Conservation (phyloP, 2,888 invertebrate species). For the Cylloceria caligata region DNA sequence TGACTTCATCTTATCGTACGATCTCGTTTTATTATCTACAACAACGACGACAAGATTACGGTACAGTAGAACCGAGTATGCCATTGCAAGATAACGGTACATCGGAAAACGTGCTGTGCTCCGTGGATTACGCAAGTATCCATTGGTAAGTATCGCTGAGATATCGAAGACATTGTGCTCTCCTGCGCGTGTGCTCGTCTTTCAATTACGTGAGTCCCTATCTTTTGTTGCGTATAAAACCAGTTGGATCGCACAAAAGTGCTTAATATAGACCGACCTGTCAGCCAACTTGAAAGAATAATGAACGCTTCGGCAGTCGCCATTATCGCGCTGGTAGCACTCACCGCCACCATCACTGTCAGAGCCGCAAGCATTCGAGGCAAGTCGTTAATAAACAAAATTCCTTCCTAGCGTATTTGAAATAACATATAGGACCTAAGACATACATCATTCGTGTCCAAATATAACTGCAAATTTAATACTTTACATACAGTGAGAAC, state of each 20-base stretch:
- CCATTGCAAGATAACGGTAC: too few species aligned
- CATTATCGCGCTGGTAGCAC: conserved; percentile 47
- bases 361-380: conserved; percentile 30
- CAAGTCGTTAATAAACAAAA: conserved; percentile 28
- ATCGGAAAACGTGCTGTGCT: not conserved
- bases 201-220: not conserved
- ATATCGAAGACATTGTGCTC: conserved; percentile 22
- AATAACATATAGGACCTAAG: not conserved
- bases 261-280: conserved; percentile 35
- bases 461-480: too few species aligned
- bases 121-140: not conserved
- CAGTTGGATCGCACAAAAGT: conserved; percentile 31
- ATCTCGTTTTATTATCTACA: conserved; percentile 22
- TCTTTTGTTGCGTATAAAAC: conserved; percentile 62
- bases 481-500: too few species aligned
- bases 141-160: not conserved
- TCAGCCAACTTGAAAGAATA: conserved; percentile 20
- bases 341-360: conserved; percentile 14
- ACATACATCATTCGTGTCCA: too few species aligned
- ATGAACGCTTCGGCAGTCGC: conserved; percentile 49
- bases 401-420: not conserved
- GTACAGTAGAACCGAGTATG: not conserved
- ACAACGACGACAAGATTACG: conserved; percentile 25
- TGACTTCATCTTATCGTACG: conserved; percentile 5
- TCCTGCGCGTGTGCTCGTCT: conserved; percentile 25